Conservation (phyloP, 2,888 invertebrate species). For the Hyles lineata region DNA sequence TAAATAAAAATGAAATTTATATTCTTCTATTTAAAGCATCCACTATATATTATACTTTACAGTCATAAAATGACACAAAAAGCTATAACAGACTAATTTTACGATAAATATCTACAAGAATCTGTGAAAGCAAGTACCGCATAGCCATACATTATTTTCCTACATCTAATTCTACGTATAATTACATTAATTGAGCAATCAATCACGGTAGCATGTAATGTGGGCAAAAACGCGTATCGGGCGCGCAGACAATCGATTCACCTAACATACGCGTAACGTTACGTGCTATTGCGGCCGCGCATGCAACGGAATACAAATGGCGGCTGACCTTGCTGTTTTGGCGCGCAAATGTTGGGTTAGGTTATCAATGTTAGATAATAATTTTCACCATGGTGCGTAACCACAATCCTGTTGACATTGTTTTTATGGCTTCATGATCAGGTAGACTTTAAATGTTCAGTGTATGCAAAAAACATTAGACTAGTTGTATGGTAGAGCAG, state of each 20-base stretch:
- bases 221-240: constrained; percentile 10
- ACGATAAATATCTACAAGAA: no score
- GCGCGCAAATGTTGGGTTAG: constrained; percentile 13
- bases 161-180: background rate
- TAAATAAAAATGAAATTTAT: no score
- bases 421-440: background rate
- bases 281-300: constrained; percentile 1
- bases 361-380: constrained; percentile 17
- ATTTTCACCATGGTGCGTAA: background rate
- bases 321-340: constrained; percentile 19
- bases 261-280: constrained; percentile 1
- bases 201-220: constrained; percentile 20
- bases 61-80: no score
- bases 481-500: no score
- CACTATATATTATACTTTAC: no score
- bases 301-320: constrained; percentile 21
- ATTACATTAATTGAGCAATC: constrained; percentile 20
- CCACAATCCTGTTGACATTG: background rate
- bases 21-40: no score
- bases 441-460: no score
- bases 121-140: constrained; percentile 4
- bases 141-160: background rate
- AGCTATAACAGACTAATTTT: no score
- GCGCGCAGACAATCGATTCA: constrained; percentile 16
- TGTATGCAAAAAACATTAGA: no score